Conservation (phyloP, 2,888 invertebrate genomes). For the Pseudococcus viburni region DNA sequence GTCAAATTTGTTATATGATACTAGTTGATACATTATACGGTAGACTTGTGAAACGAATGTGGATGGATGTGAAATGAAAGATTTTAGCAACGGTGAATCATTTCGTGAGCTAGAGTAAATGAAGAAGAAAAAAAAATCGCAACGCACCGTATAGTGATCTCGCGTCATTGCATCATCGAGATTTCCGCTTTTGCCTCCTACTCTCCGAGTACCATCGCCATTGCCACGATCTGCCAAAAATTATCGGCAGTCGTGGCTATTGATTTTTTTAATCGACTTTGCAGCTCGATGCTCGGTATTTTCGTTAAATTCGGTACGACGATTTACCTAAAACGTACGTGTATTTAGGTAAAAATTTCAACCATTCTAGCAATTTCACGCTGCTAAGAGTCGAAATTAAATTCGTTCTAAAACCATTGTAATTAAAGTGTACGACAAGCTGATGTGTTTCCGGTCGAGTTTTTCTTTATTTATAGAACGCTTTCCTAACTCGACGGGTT, state of each 20-base stretch:
- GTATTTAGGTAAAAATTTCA: constrained; percentile 18
- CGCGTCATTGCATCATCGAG: constrained; percentile 50
- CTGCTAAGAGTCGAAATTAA: constrained; percentile 40
- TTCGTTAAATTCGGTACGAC: not conserved
- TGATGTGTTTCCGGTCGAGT: constrained; percentile 56
- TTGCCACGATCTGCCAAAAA: not conserved
- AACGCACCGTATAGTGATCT: constrained; percentile 48
- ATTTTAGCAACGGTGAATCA: constrained; percentile 58
- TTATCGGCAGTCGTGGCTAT: not conserved
- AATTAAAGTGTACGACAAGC: constrained; percentile 52
- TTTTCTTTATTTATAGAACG: constrained; percentile 56
- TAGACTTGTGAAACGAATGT: constrained; percentile 56
- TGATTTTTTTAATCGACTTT: constrained; percentile 30
- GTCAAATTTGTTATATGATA: constrained; percentile 65
- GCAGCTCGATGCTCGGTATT: not conserved
- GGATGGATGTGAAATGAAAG: constrained; percentile 26
- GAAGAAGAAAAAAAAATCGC: constrained; percentile 28
- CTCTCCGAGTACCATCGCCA: not conserved
- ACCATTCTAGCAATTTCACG: constrained; percentile 30
- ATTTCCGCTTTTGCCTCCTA: constrained; percentile 19
- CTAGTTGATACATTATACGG: constrained; percentile 58
- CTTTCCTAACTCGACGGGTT: constrained; percentile 32
- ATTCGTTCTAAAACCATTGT: constrained; percentile 46
- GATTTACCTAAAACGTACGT: not conserved
- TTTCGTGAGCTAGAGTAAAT: constrained; percentile 42